A percentile compares a stretch with the other conserved stretches of the same genome.
Conservation (phyloP, 2,888 invertebrate genomes). For the Neoaliturus tenellus region DNA sequence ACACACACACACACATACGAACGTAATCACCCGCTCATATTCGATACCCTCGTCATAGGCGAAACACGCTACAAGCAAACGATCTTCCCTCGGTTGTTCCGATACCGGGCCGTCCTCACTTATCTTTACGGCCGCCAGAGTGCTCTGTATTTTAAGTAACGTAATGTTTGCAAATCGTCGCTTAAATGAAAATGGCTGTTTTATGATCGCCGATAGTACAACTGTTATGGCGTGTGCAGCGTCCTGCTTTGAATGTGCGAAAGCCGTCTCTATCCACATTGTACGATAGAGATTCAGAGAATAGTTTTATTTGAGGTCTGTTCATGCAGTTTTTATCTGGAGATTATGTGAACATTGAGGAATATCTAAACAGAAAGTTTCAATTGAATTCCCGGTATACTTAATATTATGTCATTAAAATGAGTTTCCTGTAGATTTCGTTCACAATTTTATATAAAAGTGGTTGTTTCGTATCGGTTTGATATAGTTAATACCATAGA, state of each 20-base stretch:
- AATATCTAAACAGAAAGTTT: too few relatives aligned
- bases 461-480: too few relatives aligned
- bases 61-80: slow-evolving; percentile 10
- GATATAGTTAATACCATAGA: too few relatives aligned
- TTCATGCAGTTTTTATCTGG: too few relatives aligned
- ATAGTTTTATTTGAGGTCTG: too few relatives aligned
- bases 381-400: too few relatives aligned
- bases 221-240: not conserved
- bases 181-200: slow-evolving; percentile 25
- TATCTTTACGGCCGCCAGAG: slow-evolving; percentile 28
- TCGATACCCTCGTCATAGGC: not conserved
- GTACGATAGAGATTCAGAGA: too few relatives aligned
- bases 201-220: not conserved
- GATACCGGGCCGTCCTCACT: not conserved
- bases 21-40: slow-evolving; percentile 3
- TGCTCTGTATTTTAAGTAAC: slow-evolving; percentile 29
- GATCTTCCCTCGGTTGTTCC: not conserved
- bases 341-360: too few relatives aligned
- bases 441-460: too few relatives aligned
- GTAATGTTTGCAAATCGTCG: slow-evolving; percentile 6
- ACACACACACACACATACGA: not conserved
- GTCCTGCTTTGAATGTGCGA: not conserved
- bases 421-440: too few relatives aligned
- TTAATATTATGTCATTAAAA: too few relatives aligned
- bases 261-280: not conserved